These are phyloP conservation scores for Lasiurus cinereus DNA, from an alignment of 2,113 vertebrate species.

Conservation along the genomic window DNA sequence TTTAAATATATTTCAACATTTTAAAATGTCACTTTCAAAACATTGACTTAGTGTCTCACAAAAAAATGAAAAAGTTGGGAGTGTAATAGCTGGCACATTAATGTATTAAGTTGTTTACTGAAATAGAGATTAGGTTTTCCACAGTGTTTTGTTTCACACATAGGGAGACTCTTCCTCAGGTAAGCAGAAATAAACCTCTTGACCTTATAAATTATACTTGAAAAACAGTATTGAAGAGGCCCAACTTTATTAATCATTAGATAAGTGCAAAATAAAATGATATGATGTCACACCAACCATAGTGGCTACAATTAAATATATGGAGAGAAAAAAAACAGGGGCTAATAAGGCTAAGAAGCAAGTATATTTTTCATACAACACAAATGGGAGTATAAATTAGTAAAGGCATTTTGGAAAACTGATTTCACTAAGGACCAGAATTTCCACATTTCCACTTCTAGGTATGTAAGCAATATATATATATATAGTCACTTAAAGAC, in stretches of 20 bases:
- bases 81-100: background rate
- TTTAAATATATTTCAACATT: conserved; percentile 32
- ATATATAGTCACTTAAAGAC: background rate
- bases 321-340: background rate
- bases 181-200: background rate
- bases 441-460: conserved; percentile 17
- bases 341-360: background rate
- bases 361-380: background rate
- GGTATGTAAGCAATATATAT: background rate
- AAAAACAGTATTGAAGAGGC: background rate
- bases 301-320: background rate
- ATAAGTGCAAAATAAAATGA: background rate
- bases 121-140: background rate
- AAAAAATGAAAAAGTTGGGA: background rate
- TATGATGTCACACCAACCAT: background rate
- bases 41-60: background rate
- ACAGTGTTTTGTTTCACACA: background rate
- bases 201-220: background rate
- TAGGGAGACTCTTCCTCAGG: background rate
- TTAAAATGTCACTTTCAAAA: background rate
- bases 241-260: background rate
- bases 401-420: background rate
- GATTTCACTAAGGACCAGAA: background rate
- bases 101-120: background rate
- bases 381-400: background rate